Base-by-base conservation (phyloP, 2,113 vertebrate species). In the Ictidomys tridecemlineatus region DNA sequence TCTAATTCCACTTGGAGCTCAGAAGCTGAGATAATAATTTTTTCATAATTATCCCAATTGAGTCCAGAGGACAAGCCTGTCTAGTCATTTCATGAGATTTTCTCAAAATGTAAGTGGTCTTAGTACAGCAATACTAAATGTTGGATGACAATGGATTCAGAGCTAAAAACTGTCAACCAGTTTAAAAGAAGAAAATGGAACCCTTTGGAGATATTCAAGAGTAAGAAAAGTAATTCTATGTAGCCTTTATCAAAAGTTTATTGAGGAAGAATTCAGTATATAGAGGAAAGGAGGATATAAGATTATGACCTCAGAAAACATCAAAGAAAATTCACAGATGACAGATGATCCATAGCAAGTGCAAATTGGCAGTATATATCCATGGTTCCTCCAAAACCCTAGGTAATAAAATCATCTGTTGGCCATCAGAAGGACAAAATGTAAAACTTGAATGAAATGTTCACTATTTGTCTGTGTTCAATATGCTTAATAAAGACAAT, bases 141-240 rank as follows among this genome's bases (percentile, higher is more conserved):
- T n/a, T n/a, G 65, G 28, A 93, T 6, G 37, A 73, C 45, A 91
- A 51, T 8, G 9, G 85, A 85, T 28, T 53, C 32, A 92, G 3
- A 88, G 32, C 14, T 88, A 88, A 91, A 84, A 67, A 67, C 24
- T 51, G 17, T 24, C 9, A 30, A 20, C 37, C 28, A 67, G 56
- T 7, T 63, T 83, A 77, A 77, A 37, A 72, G 70, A 8, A 77
- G 63, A 79, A 92, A 84, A 84, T 26, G 37, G 72, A 91, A 4
- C 39, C 8, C 22, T 58, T 42, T 51, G 67, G 56, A 93, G n/a
- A 87, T 58, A 67, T 14, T 72, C 16, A 56, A 79, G 32, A 12
- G 48, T 79, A 28, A 79, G 37, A 94, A 93, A 97, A 94, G 56
- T 58, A 73, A 28, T 72, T 51, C n/a, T 12, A 34, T 18, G 14